Percentiles rank a stretch among this genome's conserved stretches.
Conservation (phyloP, 2,113 vertebrate genomes). For the Nicator chloris region DNA sequence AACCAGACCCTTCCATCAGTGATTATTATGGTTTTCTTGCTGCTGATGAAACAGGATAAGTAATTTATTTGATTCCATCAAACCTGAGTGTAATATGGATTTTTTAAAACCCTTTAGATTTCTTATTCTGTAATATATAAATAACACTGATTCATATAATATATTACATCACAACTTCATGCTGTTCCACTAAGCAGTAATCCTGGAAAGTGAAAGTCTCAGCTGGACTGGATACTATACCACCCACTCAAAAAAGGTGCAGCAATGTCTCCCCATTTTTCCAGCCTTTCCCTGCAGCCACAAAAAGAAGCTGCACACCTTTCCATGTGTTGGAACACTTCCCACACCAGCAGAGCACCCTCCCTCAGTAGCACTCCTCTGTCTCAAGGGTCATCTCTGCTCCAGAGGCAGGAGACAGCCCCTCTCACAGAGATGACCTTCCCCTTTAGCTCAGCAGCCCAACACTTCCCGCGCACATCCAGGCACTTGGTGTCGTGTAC, state of each 20-base stretch:
- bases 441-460: background rate
- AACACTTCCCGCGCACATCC: accelerated
- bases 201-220: background rate
- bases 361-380: background rate
- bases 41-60: background rate
- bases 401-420: background rate
- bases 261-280: background rate
- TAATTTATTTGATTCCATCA: background rate
- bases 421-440: background rate
- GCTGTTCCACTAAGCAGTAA: background rate
- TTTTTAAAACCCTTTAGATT: background rate
- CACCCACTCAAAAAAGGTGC: background rate
- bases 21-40: background rate
- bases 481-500: accelerated
- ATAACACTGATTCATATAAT: background rate
- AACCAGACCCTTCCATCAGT: background rate
- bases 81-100: background rate
- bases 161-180: background rate
- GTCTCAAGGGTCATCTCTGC: background rate
- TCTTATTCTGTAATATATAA: background rate
- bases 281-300: background rate
- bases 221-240: background rate
- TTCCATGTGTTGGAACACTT: background rate
- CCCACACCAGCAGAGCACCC: background rate
- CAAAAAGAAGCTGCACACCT: background rate